phyloP scores from a whole-genome alignment of 2,797 vertebrate genomes.

The Mormyrus hasselquistii region DNA sequence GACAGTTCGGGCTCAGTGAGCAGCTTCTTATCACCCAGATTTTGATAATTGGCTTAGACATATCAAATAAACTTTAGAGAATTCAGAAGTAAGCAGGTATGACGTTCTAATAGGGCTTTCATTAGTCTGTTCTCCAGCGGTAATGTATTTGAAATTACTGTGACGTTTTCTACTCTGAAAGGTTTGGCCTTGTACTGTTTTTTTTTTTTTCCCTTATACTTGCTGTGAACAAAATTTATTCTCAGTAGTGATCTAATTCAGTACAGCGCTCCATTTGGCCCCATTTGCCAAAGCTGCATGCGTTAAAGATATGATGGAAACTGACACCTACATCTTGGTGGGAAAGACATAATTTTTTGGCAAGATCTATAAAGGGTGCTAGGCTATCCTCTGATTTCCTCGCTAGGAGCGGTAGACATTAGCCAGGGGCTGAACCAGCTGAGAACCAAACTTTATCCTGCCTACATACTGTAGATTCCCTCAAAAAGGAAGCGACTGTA shows the following conservation, averaged over 20 bases:
- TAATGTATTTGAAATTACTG: conserved; percentile 77
- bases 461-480: background rate
- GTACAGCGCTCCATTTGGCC: conserved; percentile 61
- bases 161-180: conserved; percentile 79
- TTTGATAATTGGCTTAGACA: conserved; percentile 80
- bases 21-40: conserved; percentile 75
- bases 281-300: conserved; percentile 55
- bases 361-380: conserved; percentile 34
- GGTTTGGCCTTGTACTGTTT: conserved; percentile 55
- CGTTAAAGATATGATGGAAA: conserved; percentile 65
- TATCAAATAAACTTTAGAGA: conserved; percentile 80
- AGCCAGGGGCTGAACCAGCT: background rate
- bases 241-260: conserved; percentile 62
- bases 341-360: conserved; percentile 54
- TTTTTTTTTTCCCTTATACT: conserved; percentile 40
- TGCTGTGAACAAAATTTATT: conserved; percentile 69
- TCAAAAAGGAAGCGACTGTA: background rate
- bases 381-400: background rate
- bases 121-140: conserved; percentile 69
- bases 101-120: conserved; percentile 82
- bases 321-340: conserved; percentile 57
- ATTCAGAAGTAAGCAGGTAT: conserved; percentile 80
- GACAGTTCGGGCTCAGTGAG: conserved; percentile 66
- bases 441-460: background rate
- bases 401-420: background rate